phyloP scores from a whole-genome alignment of 2,797 vertebrate genomes.

The Eutrigla gurnardus region DNA sequence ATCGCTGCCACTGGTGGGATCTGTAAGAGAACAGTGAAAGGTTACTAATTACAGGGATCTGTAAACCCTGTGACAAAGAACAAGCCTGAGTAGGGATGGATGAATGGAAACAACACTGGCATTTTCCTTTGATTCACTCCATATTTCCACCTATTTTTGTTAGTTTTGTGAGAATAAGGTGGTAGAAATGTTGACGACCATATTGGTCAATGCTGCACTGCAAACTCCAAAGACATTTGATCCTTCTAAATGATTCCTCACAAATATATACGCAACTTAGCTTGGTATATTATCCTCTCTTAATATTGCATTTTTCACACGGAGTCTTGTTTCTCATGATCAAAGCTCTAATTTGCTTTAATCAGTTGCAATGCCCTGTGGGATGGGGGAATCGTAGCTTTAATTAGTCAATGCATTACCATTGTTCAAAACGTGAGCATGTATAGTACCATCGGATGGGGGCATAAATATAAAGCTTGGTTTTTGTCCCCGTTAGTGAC shows the following conservation, averaged over 20 bases:
- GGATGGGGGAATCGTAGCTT: not conserved
- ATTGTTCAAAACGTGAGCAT: not conserved
- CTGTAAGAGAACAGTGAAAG: constrained; percentile 69
- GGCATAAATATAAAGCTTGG: not conserved
- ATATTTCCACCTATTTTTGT: not conserved
- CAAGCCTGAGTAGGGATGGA: not conserved
- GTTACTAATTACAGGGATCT: not conserved
- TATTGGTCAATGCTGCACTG: not conserved
- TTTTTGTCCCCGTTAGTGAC: not conserved
- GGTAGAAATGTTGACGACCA: not conserved
- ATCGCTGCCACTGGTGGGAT: constrained; percentile 85
- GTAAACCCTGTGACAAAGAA: not conserved
- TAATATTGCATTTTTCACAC: not conserved
- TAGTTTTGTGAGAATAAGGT: not conserved
- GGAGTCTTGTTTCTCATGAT: constrained; percentile 8
- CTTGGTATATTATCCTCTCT: not conserved
- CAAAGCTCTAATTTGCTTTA: not conserved
- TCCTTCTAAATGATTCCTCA: not conserved
- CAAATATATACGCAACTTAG: not conserved
- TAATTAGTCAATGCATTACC: constrained; percentile 1
- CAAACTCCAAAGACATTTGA: constrained; percentile 2
- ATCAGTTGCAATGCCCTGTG: not conserved
- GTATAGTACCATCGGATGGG: not conserved
- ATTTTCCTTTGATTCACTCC: not conserved
- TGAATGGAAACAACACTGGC: not conserved